Conservation (phyloP, 1,140 invertebrate species). For the Cotesia typhae region DNA sequence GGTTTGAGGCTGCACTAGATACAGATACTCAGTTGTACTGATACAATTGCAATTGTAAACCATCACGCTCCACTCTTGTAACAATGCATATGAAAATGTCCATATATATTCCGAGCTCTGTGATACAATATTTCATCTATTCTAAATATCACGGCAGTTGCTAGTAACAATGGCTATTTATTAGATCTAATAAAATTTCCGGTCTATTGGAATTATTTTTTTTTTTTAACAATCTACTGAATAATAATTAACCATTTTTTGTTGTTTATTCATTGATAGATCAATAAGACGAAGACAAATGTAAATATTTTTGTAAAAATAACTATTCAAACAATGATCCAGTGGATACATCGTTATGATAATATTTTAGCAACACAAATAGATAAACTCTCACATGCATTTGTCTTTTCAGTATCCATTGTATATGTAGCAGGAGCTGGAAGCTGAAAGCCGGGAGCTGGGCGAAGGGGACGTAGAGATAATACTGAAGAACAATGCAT, state of each 20-base stretch:
- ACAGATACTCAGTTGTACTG: background rate
- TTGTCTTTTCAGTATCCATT: background rate
- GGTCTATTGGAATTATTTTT: too few relatives aligned
- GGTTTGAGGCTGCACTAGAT: conserved; percentile 16
- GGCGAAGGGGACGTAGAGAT: conserved; percentile 24
- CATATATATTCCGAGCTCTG: too few relatives aligned
- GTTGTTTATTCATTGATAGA: too few relatives aligned
- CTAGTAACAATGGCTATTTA: too few relatives aligned
- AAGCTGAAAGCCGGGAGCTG: background rate
- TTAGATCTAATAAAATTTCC: too few relatives aligned
- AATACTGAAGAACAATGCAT: conserved; percentile 32
- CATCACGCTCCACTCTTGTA: conserved; percentile 9
- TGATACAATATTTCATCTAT: too few relatives aligned
- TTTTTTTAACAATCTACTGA: too few relatives aligned
- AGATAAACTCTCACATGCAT: conserved; percentile 16
- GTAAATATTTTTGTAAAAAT: background rate
- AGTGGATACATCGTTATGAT: conserved; percentile 23
- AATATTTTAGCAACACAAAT: conserved; percentile 27
- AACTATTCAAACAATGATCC: background rate
- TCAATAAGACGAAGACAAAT: too few relatives aligned
- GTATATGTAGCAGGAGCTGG: background rate
- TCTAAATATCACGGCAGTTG: too few relatives aligned
- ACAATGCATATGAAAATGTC: conserved; percentile 10
- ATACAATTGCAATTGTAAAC: conserved; percentile 9
- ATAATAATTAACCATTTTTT: too few relatives aligned